These are phyloP conservation scores for Semicossyphus pulcher DNA, from an alignment of 2,113 vertebrate species.

Conservation along the genomic window DNA sequence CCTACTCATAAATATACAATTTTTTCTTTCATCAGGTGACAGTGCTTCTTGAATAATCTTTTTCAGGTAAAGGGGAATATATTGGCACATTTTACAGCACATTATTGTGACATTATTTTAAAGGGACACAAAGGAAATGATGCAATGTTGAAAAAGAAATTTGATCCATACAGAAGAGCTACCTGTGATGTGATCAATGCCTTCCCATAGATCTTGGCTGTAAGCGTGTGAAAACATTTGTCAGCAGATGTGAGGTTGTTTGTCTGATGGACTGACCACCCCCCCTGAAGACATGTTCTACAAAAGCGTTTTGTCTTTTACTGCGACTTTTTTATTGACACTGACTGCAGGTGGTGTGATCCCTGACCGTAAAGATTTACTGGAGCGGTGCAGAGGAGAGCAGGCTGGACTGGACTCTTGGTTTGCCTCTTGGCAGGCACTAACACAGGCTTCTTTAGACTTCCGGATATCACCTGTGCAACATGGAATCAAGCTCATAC, in stretches of 20 bases:
- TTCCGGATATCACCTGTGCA: constrained; percentile 7
- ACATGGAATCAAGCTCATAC: constrained; percentile 12
- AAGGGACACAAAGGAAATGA: too few species aligned
- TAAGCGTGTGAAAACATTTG: constrained; percentile 22
- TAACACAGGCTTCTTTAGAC: background rate
- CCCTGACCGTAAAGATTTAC: constrained; percentile 58
- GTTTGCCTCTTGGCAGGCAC: constrained; percentile 3
- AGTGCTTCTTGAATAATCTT: constrained; percentile 6
- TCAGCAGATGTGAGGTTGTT: constrained; percentile 13
- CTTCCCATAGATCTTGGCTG: background rate
- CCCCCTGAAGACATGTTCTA: constrained; percentile 41
- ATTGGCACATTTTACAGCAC: constrained; percentile 3
- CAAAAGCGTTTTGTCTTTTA: constrained; percentile 52
- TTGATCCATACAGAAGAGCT: background rate
- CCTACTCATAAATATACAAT: constrained; percentile 23
- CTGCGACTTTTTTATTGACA: constrained; percentile 40
- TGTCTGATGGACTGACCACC: constrained; percentile 19
- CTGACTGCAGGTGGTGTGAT: constrained; percentile 46
- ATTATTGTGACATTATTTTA: too few species aligned
- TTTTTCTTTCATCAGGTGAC: constrained; percentile 19
- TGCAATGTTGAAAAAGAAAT: constrained; percentile 9
- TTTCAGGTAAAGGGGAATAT: constrained; percentile 38
- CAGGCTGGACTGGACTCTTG: constrained; percentile 2
- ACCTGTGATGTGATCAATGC: constrained; percentile 19
- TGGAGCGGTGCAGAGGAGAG: background rate